Evolutionary conservation across 1,140 invertebrate genomes (phyloP), one percentile per base, ranked within the genome.

Genomic region (Nebria ingens): DNA sequence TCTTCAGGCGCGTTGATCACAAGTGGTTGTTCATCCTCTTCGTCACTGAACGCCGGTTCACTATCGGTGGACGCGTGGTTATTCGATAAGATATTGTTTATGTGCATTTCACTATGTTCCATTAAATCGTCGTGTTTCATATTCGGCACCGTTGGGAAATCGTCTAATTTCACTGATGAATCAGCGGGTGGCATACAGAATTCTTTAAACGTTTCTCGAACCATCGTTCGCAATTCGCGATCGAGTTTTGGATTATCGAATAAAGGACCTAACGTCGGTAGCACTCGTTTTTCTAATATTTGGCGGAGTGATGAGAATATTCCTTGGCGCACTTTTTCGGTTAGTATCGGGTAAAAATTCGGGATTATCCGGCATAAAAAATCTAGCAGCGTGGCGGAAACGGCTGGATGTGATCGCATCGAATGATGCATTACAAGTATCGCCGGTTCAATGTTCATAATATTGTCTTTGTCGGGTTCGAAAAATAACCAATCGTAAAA

Each of bases 401-500:
- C 93, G 38, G 88, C 87, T 40, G 94, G 92, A 79, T 98, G 94
- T 64, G 91, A 91, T 68, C 91, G 82, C 80, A 98, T 92, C 29
- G 93, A 97, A 77, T 97, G 90, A 70, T 93, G 91, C 93, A 98
- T 98, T 0, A 98, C 93, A 56, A 98, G 78, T 68, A 98, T 97
- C 9, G 92, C 94, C n/a, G 95, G 95, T 73, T 98, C 95, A 65
- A 98, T 96, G 70, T 97, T 97, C 95, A 98, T 98, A 58, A 98
- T 98, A 68, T 95, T 98, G 72, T 98, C 95, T 72, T 91, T 92
- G 53, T 91, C 87, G 21, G 89, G 83, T 67, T 98, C 93, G 73
- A 92, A 98, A 70, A 97, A 93, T 2, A 97, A 74, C 95, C 95
- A 98, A 75, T 98, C 95, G 72, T 96, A 98, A 72, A 98, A 98